Conservation (phyloP, 2,113 vertebrate species). For the Chunga burmeisteri region DNA sequence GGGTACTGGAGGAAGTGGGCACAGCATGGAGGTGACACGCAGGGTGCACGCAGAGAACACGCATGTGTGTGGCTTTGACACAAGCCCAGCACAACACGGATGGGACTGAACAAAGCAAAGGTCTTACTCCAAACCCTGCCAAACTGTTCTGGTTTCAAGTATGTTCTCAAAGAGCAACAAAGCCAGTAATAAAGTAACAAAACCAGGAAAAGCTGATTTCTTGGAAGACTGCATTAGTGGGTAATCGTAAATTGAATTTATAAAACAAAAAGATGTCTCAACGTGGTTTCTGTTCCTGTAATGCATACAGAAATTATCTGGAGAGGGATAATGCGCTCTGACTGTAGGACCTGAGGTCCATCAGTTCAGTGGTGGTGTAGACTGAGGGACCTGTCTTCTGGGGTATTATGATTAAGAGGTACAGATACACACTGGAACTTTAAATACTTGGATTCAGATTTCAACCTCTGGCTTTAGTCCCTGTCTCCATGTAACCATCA, state of each 20-base stretch:
- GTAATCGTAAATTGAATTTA: background rate
- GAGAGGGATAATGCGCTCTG: background rate
- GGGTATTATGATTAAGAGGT: background rate
- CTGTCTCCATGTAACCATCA: background rate
- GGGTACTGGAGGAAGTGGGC: background rate
- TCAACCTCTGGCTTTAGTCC: background rate
- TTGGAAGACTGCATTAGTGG: background rate
- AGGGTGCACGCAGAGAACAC: rapidly evolving
- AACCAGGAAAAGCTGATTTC: background rate
- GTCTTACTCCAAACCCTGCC: background rate
- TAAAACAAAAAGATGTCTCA: background rate
- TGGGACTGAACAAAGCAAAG: background rate
- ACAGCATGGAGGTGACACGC: background rate
- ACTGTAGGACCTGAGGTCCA: background rate
- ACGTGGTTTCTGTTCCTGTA: background rate
- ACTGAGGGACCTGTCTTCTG: background rate
- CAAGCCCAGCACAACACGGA: background rate
- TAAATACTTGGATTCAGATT: background rate
- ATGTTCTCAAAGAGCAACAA: background rate
- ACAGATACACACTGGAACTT: background rate
- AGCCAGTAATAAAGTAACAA: background rate
- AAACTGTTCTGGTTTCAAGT: background rate
- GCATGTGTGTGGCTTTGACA: background rate
- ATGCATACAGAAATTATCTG: background rate
- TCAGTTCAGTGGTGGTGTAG: background rate